Evolutionary conservation across 2,797 vertebrate genomes (phyloP), one percentile per base, ranked within the genome.

Genomic region (Esox masquinongy): DNA sequence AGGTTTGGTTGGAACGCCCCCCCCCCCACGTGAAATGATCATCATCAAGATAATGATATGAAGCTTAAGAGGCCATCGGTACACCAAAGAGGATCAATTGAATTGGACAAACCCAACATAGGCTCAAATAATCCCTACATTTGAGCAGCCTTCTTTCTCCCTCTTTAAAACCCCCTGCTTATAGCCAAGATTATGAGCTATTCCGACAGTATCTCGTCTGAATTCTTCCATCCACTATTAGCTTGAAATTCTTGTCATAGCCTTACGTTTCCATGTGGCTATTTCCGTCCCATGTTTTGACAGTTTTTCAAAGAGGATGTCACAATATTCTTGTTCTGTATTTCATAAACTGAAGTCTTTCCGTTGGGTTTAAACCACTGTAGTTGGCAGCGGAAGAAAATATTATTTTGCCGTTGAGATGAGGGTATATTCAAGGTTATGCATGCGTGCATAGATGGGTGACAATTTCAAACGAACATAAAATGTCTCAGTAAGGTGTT

Each of bases 11-110:
- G 19, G 31, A 64, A 4, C 15, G 15, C 51, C 22, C 68, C 64
- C 15, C 26, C 12, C 14, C 34, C 29, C 31, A 34, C 15, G 29
- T 73, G 31, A 39, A 43, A 39, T 39, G 71, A n/a, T n/a, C n/a
- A n/a, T 73, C 71, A 73, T 36, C 34, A 15, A 43, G 71, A 43
- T 73, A 47, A 43, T 16, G 71, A 73, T 73, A 63, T 26, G n/a
- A 43, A 31, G 71, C 34, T 73, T 73, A 73, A 73, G 31, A 72
- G n/a, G 56, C 34, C 71, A 61, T 14, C 53, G 16, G 26, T 22
- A 36, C 53, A 59, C 50, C 70, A 72, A 72, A 72, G 53, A 61
- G 53, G 71, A 59, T 72, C 34, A 72, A 22, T 56, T 16, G n/a
- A 72, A 72, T 59, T 34, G n/a, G 34, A 39, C 71, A 72, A 73